These are phyloP conservation scores for Ichneumoninae sp. DNA, from an alignment of 2,888 invertebrate genomes.

Conservation along the genomic window DNA sequence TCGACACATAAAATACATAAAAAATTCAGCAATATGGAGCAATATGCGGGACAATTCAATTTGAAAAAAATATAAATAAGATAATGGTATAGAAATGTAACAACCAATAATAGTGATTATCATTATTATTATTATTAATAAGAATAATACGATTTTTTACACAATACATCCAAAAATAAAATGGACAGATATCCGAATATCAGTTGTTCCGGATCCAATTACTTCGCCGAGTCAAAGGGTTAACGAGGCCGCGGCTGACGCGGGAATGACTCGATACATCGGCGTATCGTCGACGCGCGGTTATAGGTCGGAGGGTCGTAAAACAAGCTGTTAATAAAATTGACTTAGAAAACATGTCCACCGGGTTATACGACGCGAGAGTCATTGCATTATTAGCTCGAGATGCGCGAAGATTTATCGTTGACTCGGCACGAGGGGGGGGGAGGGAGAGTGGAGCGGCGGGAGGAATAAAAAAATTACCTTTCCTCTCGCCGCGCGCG, in stretches of 20 bases:
- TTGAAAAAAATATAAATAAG: neutral
- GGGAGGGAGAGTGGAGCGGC: conserved; percentile 4
- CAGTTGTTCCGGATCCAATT: neutral
- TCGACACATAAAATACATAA: too few relatives aligned
- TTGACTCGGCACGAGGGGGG: conserved; percentile 27
- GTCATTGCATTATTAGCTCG: conserved; percentile 58
- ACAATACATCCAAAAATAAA: neutral
- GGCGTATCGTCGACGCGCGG: neutral
- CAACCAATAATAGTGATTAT: too few relatives aligned
- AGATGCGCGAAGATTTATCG: conserved; percentile 56
- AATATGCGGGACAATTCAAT: too few relatives aligned
- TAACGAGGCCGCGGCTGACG: conserved; percentile 27
- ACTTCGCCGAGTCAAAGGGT: conserved; percentile 24
- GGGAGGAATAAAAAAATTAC: conserved; percentile 33
- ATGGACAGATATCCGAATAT: neutral
- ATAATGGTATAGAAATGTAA: neutral
- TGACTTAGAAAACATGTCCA: conserved; percentile 43
- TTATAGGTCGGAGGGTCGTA: conserved; percentile 30
- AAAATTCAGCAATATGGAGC: too few relatives aligned
- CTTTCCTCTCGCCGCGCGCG: conserved; percentile 31
- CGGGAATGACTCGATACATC: neutral
- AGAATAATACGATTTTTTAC: too few relatives aligned
- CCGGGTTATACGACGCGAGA: conserved; percentile 44
- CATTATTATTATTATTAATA: too few relatives aligned
- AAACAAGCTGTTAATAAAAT: conserved; percentile 54